A percentile compares a stretch with the other conserved stretches of the same genome.
Conservation (phyloP, 2,888 invertebrate genomes). For the Vesta saturnalis region DNA sequence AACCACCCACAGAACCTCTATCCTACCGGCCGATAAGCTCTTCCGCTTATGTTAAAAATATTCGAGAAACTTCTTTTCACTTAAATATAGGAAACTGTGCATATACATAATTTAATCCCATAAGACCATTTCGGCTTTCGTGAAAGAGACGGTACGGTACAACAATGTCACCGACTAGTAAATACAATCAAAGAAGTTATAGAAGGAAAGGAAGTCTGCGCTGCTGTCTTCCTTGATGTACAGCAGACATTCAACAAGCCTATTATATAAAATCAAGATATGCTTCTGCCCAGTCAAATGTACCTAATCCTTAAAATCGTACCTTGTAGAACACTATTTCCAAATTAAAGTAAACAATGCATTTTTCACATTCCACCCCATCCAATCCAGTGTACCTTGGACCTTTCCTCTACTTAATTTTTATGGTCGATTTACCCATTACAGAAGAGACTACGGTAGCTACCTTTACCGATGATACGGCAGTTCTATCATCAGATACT, state of each 20-base stretch:
- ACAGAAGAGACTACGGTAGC: slow-evolving; percentile 23
- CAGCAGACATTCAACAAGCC: too few species aligned
- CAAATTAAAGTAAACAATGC: too few species aligned
- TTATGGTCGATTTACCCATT: slow-evolving; percentile 34
- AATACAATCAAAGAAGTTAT: slow-evolving; percentile 17
- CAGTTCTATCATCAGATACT: slow-evolving; percentile 22
- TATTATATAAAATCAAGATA: slow-evolving; percentile 22
- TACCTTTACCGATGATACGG: slow-evolving; percentile 39
- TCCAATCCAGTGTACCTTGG: slow-evolving; percentile 12
- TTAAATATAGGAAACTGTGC: too few species aligned
- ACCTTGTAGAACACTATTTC: slow-evolving; percentile 19
- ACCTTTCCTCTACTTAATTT: slow-evolving; percentile 30
- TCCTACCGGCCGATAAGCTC: too few species aligned
- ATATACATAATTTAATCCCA: too few species aligned
- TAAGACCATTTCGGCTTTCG: slow-evolving; percentile 18
- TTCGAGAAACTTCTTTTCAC: neutral
- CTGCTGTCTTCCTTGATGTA: slow-evolving; percentile 15
- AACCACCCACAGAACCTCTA: too few species aligned
- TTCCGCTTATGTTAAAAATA: neutral
- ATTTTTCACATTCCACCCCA: slow-evolving; percentile 15
- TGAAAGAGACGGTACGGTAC: too few species aligned
- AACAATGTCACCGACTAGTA: too few species aligned
- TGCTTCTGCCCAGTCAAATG: slow-evolving; percentile 9
- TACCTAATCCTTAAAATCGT: slow-evolving; percentile 21
- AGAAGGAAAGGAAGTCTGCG: slow-evolving; percentile 13